Base-by-base conservation (phyloP, 2,113 vertebrate genomes). In the Grammatotria lemairii region DNA sequence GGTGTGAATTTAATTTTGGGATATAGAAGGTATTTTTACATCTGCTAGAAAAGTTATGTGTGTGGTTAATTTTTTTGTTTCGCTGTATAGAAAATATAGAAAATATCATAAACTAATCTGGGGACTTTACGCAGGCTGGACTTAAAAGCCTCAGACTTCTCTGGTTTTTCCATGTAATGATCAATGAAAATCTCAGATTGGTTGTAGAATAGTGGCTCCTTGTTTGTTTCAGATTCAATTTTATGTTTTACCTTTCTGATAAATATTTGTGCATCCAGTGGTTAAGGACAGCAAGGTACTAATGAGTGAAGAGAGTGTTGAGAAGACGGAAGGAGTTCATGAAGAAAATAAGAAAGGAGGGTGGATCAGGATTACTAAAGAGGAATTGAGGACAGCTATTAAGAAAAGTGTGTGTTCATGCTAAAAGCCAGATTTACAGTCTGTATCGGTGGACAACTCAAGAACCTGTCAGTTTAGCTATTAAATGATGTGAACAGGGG, bases 121-220 rank as follows among this genome's bases (percentile, higher is more conserved):
- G 12, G n/a, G n/a, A 23, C 5, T 42, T 23, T 4, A 70, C 5
- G 70, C 42, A 49, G 12, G 40, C 2, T 31, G 16, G 42, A 49
- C 9, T 8, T 75, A 45, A 26, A 73, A 26, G 8, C 12, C 38
- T 42, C 19, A 42, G 65, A 45, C 21, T 26, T 16, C 13, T 26
- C 68, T 73, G 68, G 9, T 11, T 73, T 45, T 45, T 17, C 21
- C 40, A 45, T 73, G 68, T 73, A 73, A 73, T 73, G 68, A 73
- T 28, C 9, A 73, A 45, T 73, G 40, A 42, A 70, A 42, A 70
- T 42, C 7, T 40, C 7, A 21, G 35, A 40, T 40, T 70, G 63
- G 19, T 68, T 42, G 65, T 40, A 26, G n/a, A 73, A 3, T 42
- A 23, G 21, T 42, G 38, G 65, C 38, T 13, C n/a, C 38, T 42